These are phyloP conservation scores for Cyclura pinguis DNA, from an alignment of 2,797 vertebrate genomes.

Conservation along the genomic window DNA sequence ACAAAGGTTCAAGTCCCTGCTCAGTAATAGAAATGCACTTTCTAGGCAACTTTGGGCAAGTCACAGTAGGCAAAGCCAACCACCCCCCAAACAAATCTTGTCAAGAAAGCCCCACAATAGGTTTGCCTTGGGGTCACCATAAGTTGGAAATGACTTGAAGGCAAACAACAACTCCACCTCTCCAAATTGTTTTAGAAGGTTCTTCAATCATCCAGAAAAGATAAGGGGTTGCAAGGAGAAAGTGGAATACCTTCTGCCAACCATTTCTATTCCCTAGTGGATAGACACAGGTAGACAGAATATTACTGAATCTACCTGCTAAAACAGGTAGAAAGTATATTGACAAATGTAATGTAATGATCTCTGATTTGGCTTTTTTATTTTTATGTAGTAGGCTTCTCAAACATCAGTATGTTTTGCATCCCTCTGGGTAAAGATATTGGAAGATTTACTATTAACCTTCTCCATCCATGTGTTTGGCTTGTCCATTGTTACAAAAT, in stretches of 20 bases:
- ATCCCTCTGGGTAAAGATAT: slow-evolving; percentile 5
- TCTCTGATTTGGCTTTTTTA: background rate
- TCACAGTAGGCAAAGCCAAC: too few species aligned
- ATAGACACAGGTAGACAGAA: background rate
- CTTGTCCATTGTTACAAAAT: slow-evolving; percentile 39
- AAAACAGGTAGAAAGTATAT: background rate
- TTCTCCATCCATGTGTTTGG: slow-evolving; percentile 12
- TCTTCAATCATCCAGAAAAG: background rate
- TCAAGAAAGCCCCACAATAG: too few species aligned
- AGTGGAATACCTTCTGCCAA: too few species aligned
- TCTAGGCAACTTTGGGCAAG: too few species aligned
- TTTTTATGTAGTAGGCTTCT: slow-evolving; percentile 25
- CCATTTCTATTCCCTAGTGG: background rate
- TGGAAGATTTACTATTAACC: slow-evolving; percentile 40
- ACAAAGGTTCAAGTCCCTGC: too few species aligned
- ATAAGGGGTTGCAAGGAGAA: background rate
- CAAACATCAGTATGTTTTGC: slow-evolving; percentile 28
- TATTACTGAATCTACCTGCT: background rate
- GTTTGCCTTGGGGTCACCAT: too few species aligned
- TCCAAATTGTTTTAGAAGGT: background rate
- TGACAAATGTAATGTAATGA: background rate
- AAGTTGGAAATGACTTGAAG: background rate
- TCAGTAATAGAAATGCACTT: too few species aligned
- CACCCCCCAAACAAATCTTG: too few species aligned
- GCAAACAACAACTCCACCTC: too few species aligned